Base-by-base conservation (phyloP, 2,888 invertebrate species). In the Ceraclea dissimilis region DNA sequence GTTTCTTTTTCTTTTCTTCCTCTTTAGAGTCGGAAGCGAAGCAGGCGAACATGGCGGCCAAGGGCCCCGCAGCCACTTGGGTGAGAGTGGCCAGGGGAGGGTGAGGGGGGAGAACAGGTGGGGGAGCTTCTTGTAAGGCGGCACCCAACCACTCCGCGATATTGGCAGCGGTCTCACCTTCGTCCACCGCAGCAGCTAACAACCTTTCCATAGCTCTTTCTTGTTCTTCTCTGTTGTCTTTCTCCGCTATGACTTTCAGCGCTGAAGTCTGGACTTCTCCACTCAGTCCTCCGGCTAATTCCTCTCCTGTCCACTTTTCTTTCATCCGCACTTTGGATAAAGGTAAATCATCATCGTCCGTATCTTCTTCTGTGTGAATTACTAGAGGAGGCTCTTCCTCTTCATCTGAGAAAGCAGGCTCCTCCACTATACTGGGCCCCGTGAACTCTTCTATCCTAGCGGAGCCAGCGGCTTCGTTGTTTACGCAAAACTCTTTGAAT, bases 21-120 rank as follows among this genome's bases (percentile, higher is more conserved):
- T 86, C 80, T 58, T 83, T 80, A 57, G 73, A 74, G 60, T 82
- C 78, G 65, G 85, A 84, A 66, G 86, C 86, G 54, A 95, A 79
- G 72, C 87, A 89, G 64, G 90, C 83, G 71, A 93, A 91, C 78
- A 96, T 80, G 17, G 93, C 86, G 73, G 93, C 96, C 64, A 96
- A 71, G 55, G 93, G 92, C 33, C 85, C 82, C 65, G 86, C 87
- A 66, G 87, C 78, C 54, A 84, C 84, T 63, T 84, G 80, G 60
- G 86, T 85, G 47, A 89, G 71, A 63, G 80, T 76, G 26, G 75
- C 71, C 18, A 72, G 75, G 33, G 75, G 75, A 33, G 79, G 76
- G 62, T 70, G 75, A n/a, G 75, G 70, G 57, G 69, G 71, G 51
- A 81, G 74, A 61, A 71, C 74, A 58, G 80, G 70, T 21, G 77